Conservation (phyloP, 2,113 vertebrate species). For the Acrocephalus arundinaceus region DNA sequence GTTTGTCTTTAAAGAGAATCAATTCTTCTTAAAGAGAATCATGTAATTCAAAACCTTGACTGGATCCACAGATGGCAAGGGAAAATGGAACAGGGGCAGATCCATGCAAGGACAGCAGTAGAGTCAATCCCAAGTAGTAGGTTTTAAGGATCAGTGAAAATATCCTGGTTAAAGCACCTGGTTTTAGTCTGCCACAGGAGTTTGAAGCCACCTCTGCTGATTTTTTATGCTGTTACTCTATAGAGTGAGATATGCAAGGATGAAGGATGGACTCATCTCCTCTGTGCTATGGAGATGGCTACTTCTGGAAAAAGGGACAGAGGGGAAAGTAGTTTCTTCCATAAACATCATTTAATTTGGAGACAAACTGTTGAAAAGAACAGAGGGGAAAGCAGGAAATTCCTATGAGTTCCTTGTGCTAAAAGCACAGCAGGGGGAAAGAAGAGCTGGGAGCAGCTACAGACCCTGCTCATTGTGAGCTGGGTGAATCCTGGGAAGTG, state of each 20-base stretch:
- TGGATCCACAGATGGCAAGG: not conserved
- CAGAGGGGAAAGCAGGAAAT: not conserved
- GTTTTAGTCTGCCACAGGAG: not conserved
- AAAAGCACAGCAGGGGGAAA: not conserved
- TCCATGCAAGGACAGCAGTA: not conserved
- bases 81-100: not conserved
- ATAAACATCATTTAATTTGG: not conserved
- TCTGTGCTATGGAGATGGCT: not conserved
- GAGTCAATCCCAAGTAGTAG: not conserved
- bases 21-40: not conserved
- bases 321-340: not conserved
- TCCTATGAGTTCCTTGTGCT: rapidly evolving
- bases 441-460: not conserved
- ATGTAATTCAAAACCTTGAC: not conserved
- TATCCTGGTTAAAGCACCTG: not conserved
- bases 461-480: not conserved
- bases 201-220: not conserved
- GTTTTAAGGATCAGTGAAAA: not conserved
- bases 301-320: not conserved
- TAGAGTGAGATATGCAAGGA: not conserved
- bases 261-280: not conserved
- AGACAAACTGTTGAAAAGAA: not conserved
- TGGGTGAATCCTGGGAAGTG: not conserved
- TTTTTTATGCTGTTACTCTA: not conserved
- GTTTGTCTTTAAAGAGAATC: not conserved